Base-by-base conservation (phyloP, 2,888 invertebrate genomes). In the Platerodrilus igneus region DNA sequence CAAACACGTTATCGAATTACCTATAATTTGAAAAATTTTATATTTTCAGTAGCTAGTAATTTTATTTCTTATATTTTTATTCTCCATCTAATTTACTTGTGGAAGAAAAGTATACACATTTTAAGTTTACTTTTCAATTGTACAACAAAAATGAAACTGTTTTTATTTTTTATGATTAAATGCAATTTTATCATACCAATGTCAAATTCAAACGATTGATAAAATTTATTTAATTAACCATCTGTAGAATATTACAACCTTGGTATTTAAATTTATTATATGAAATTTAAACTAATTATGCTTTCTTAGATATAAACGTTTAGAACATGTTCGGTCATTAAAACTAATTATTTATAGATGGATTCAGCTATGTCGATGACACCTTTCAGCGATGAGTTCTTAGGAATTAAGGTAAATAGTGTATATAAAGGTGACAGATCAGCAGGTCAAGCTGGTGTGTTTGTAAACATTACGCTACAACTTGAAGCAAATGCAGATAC, bases 281-380 rank as follows among this genome's bases (percentile, higher is more conserved):
- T 21, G 3, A n/a, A 5, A 3, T 9, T 9, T 21, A 21, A 21
- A n/a, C 9, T 21, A 21, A n/a, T 25, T 13, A 13, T 11, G 25
- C 14, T 10, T 10, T 28, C 3, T 17, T 16, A 9, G 8, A n/a
- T 8, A 17, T 4, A 7, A 28, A 11, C 28, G 16, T 28, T n/a
- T n/a, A 4, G 4, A 19, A 27, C 22, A 11, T 19, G n/a, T 29
- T 16, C 7, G 18, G 7, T 14, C 14, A 20, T 13, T 5, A 20
- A 2, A 21, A 23, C 14, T 47, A 26, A 35, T 30, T 40, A 41
- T 38, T 59, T 62, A 6, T 63, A 92, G 91, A 78, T 93, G 60
- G 89, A 90, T 66, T 90, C 91, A 0, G 87, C 91, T 1, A 87
- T 93, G 78, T 86, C 88, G 0, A 89, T 91, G 86, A 92, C 92